Percentiles rank a stretch among this genome's conserved stretches.
These are phyloP conservation scores for Urophycis tenuis DNA, from an alignment of 2,797 vertebrate species.

Conservation along the genomic window DNA sequence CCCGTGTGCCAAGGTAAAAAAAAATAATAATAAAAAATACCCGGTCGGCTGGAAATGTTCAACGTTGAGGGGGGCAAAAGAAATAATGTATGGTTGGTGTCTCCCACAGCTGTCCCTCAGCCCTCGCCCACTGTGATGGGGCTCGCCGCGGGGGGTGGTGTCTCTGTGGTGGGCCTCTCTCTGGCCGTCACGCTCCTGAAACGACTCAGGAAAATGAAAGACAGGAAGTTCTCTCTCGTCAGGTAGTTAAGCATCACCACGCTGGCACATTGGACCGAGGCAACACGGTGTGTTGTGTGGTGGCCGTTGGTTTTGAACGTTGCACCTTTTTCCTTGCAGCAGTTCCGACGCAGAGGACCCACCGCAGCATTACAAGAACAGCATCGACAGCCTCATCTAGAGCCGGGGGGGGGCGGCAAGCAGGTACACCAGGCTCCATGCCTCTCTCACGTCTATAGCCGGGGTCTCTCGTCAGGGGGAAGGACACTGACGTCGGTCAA, in stretches of 20 bases:
- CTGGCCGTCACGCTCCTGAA: slow-evolving; percentile 57
- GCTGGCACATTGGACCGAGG: not conserved
- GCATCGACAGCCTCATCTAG: slow-evolving; percentile 65
- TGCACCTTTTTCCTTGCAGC: slow-evolving; percentile 30
- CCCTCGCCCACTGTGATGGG: slow-evolving; percentile 13
- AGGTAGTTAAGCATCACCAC: slow-evolving; percentile 48
- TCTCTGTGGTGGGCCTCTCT: slow-evolving; percentile 37
- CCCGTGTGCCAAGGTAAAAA: slow-evolving; percentile 67
- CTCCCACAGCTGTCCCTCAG: slow-evolving; percentile 34
- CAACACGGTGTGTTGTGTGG: not conserved
- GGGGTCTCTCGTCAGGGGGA: not conserved
- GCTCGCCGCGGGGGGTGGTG: slow-evolving; percentile 39
- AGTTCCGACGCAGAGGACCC: slow-evolving; percentile 55
- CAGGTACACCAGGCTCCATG: slow-evolving; percentile 2
- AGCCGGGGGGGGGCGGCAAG: not conserved
- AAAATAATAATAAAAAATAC: accelerated
- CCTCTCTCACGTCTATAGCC: not conserved
- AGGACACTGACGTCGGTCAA: not conserved
- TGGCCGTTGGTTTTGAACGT: not conserved
- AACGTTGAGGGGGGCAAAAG: not conserved
- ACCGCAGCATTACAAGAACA: slow-evolving; percentile 63
- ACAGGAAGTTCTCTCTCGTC: slow-evolving; percentile 61
- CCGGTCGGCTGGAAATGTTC: not conserved
- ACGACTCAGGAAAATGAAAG: slow-evolving; percentile 46
- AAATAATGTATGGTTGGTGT: slow-evolving; percentile 10